Base-by-base conservation (phyloP, 2,797 vertebrate genomes). In the Champsocephalus esox region DNA sequence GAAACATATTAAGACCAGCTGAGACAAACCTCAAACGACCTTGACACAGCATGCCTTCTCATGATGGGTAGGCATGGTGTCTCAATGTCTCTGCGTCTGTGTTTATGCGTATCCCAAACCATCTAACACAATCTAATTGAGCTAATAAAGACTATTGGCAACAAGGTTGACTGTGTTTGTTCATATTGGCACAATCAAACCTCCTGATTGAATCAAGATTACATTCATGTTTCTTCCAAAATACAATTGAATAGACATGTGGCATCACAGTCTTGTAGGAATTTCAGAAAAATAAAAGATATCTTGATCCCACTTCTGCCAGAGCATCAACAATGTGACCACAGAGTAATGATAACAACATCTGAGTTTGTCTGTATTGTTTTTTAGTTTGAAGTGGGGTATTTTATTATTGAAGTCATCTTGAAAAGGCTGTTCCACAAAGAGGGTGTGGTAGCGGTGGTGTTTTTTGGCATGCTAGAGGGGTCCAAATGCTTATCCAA, bases 1-100 rank as follows among this genome's bases (percentile, higher is more conserved):
- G 69, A 46, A 81, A 86, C 87, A 80, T 73, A 85, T 87, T 79
- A 92, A 79, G 74, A 86, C 79, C 87, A 90, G 88, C 87, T 90
- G 90, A 87, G 75, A 49, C 61, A 73, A 87, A 80, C 85, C 84
- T 87, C 80, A 73, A 44, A 75, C 83, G 75, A 87, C 85, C 88
- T 83, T 50, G 50, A 73, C 28, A 82, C 58, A 50, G 64, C 82
- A 75, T 73, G 70, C 44, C 62, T 85, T 43, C 55, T 49, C 64
- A 58, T 54, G 76, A 70, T 63, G 84, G 66, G 64, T 80, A 54
- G 73, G 78, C 73, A 59, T 61, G 54, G 57, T 45, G 63, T 69
- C 69, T 58, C 50, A 19, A 56, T 21, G 17, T 41, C n/a, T 73
- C 38, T 54, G 63, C 12, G 8, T 62, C 7, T 66, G 55, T 67